A percentile compares a stretch with the other conserved stretches of the same genome.
Evolutionary conservation across 2,113 vertebrate species (phyloP).

Genomic region (Picathartes gymnocephalus): DNA sequence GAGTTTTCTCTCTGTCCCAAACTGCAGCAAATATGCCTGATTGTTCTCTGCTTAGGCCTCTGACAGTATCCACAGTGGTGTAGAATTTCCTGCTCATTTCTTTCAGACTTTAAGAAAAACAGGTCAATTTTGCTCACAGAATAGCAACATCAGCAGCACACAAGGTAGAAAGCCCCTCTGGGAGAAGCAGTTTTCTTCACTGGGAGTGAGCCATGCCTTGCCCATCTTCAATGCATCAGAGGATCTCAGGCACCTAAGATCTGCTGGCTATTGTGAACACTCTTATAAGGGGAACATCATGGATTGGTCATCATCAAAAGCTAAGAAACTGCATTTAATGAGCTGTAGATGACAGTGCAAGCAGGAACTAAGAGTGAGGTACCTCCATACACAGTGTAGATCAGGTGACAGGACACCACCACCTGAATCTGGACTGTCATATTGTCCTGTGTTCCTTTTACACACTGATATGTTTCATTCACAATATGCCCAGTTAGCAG

Average conservation of each 20-base stretch:
- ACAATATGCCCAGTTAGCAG: neutral
- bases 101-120: neutral
- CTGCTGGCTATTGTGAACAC: neutral
- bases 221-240: neutral
- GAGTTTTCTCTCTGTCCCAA: too few species aligned
- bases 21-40: too few species aligned
- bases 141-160: neutral
- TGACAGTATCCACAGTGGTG: too few species aligned
- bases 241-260: neutral
- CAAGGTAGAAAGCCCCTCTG: neutral
- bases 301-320: neutral
- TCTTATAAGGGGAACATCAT: neutral
- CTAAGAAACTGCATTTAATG: neutral
- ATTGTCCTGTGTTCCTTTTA: neutral
- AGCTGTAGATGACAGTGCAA: neutral
- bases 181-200: neutral
- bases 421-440: neutral
- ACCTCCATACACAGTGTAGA: accelerated
- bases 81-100: neutral
- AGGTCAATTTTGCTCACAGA: neutral
- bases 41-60: too few species aligned
- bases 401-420: neutral
- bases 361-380: neutral
- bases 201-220: neutral
- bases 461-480: neutral